Base-by-base conservation (phyloP, 2,113 vertebrate species). In the Leptodactylus fuscus region DNA sequence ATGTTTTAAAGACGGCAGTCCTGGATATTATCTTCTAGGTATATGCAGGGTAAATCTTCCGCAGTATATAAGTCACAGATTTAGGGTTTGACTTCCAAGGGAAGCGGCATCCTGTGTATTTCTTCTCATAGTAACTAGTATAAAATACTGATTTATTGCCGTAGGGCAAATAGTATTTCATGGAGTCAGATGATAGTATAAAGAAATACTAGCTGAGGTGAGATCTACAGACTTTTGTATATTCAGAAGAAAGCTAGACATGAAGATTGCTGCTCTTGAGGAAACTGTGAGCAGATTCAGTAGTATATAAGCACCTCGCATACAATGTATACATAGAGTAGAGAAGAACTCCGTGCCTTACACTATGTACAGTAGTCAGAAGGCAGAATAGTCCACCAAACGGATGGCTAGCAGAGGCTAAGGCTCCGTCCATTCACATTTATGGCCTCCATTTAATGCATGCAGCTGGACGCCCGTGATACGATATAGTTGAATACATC, bases 1-100 rank as follows among this genome's bases (percentile, higher is more conserved):
- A 1, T 79, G 76, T 55, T 55, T 79, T 77, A 76, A 13, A 16
- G 51, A 10, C 76, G n/a, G 5, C 20, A 58, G 51, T 38, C 29
- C 51, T 79, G 51, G 76, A 79, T 36, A 38, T 79, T 24, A 79
- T 58, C 34, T 53, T 53, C 36, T 38, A 58, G 32, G 18, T 38
- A 24, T 12, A 41, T 58, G 46, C 15, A 79, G 34, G 34, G 51
- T n/a, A 46, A 78, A 58, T 16, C 29, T 58, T 32, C 0, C 22
- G 7, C 34, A 78, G 18, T 78, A 13, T 36, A 49, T 49, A 75
- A 48, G 22, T 51, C 32, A 55, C 20, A 38, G 32, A 48, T 46
- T 48, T 46, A 46, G 24, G 36, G 15, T 13, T 65, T 62, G 58
- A 62, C 58, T 60, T 24, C 10, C 24, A 60, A 60, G 27, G 18